A percentile compares a stretch with the other conserved stretches of the same genome.
These are phyloP conservation scores for Auanema freiburgensis DNA, from an alignment of 2,888 invertebrate species.

Conservation along the genomic window DNA sequence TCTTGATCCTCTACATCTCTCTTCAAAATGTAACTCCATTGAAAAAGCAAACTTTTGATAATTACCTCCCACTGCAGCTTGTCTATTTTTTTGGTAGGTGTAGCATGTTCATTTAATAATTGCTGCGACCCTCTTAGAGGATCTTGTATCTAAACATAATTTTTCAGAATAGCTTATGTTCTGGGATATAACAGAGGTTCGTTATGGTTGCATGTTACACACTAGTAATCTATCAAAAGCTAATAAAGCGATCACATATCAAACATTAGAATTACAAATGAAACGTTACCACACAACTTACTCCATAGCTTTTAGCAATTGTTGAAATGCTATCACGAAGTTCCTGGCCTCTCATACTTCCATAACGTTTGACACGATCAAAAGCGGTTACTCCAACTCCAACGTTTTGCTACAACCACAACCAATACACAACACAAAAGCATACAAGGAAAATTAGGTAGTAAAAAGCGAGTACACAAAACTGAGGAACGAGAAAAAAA, in stretches of 20 bases:
- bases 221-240: neutral
- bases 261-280: slow-evolving; percentile 3
- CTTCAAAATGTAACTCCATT: slow-evolving; percentile 7
- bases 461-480: neutral
- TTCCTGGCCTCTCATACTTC: slow-evolving; percentile 57
- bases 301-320: slow-evolving; percentile 41
- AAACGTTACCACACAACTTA: slow-evolving; percentile 18
- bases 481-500: neutral
- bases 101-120: slow-evolving; percentile 16
- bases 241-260: neutral
- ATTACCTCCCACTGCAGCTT: slow-evolving; percentile 43
- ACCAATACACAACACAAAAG: slow-evolving; percentile 8
- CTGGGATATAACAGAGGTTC: neutral
- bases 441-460: neutral
- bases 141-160: slow-evolving; percentile 1
- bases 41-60: neutral
- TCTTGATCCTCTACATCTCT: slow-evolving; percentile 46
- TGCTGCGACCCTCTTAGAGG: slow-evolving; percentile 13
- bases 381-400: slow-evolving; percentile 35
- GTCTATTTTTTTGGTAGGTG: slow-evolving; percentile 49
- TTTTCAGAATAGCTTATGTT: neutral
- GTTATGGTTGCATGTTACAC: neutral
- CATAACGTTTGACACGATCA: slow-evolving; percentile 54
- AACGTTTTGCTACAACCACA: slow-evolving; percentile 17
- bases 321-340: slow-evolving; percentile 51